Evolutionary conservation across 2,797 vertebrate species (phyloP), one percentile per base, ranked within the genome.

Genomic region (Sphenopsis melanotis): DNA sequence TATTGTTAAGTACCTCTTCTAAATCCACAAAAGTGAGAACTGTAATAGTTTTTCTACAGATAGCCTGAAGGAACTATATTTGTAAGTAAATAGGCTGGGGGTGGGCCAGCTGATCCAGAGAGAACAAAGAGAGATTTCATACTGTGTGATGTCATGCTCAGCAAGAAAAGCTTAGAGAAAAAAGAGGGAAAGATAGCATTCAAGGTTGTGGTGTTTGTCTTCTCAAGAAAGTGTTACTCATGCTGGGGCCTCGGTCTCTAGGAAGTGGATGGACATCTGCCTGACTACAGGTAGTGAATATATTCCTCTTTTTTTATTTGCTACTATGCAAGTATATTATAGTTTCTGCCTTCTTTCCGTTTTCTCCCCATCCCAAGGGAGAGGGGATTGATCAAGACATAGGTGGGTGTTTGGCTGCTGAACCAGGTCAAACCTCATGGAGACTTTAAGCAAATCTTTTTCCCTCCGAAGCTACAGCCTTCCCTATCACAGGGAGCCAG

Each of bases 111-210:
- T 72, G 55, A 60, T 14, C 32, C 13, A 17, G 60, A 69, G 10
- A 29, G 29, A 77, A 42, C 37, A 65, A 49, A 89, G 17, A 7
- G 5, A 13, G 75, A 65, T 78, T 83, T 81, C 36, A 16, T 37
- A 16, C 7, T 3, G 0, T 21, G 16, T 34, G 12, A 37, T 57
- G 34, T 52, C 10, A 2, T 32, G 12, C 5, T 42, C 23, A 60
- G 46, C 47, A 87, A 42, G 29, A 91, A 49, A 46, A 93, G 4
- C 27, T 52, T 30, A 69, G 50, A 24, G 24, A 69, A 77, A 81
- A 21, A 16, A 53, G 15, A 72, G 6, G 24, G 39, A 19, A n/a
- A 41, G 10, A 68, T 7, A 34, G 12, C 16, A 26, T 46, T 65
- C 8, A 23, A n/a, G 46, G 9, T 16, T 77, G 13, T 44, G 50